phyloP scores from a whole-genome alignment of 1,140 invertebrate genomes.

The Camponotus vicinus region DNA sequence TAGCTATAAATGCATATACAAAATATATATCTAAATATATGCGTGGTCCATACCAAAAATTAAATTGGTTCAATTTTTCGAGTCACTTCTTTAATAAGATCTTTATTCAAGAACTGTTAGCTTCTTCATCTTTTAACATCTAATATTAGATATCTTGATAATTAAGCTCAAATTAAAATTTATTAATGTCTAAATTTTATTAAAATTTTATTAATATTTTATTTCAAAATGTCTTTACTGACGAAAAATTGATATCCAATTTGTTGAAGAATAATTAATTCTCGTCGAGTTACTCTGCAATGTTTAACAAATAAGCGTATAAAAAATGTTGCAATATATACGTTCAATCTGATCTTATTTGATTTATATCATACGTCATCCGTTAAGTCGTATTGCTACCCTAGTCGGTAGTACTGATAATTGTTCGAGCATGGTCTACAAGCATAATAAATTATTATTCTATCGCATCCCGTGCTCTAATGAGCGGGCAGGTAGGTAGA shows the following conservation, averaged over 20 bases:
- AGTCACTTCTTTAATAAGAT: background rate
- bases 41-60: background rate
- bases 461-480: slow-evolving; percentile 43
- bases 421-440: background rate
- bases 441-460: slow-evolving; percentile 60
- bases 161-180: background rate
- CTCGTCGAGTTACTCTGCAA: too few species aligned
- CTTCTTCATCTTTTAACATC: background rate
- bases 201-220: too few species aligned
- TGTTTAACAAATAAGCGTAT: too few species aligned
- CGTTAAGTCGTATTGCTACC: slow-evolving; percentile 19
- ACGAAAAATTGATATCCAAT: too few species aligned
- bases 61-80: background rate
- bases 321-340: too few species aligned
- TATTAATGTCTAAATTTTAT: background rate
- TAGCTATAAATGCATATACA: background rate
- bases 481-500: slow-evolving; percentile 19
- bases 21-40: background rate
- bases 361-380: slow-evolving; percentile 33
- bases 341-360: background rate
- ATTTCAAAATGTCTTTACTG: background rate
- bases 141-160: background rate
- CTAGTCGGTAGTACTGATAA: background rate
- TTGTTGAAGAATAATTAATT: too few species aligned
- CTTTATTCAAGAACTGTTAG: background rate